phyloP scores from a whole-genome alignment of 2,113 vertebrate species.

The Lamprologus sp. region DNA sequence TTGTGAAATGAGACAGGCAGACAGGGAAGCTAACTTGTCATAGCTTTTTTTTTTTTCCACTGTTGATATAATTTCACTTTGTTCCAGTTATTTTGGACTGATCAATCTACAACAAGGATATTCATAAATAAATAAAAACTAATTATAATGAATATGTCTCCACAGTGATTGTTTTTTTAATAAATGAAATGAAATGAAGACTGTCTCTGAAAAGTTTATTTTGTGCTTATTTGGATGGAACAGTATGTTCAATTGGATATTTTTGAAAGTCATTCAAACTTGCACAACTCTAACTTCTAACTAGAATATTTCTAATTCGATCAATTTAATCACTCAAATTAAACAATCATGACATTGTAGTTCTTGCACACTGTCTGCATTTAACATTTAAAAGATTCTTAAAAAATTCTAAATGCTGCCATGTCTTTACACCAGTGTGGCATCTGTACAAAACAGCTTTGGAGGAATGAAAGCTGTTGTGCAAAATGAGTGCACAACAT shows the following conservation, averaged over 20 bases:
- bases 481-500: neutral
- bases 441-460: neutral
- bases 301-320: neutral
- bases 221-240: neutral
- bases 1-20: neutral
- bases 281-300: neutral
- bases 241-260: neutral
- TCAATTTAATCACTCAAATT: neutral
- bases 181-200: neutral
- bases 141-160: neutral
- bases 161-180: neutral
- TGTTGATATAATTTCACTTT: neutral
- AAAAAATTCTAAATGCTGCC: neutral
- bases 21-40: neutral
- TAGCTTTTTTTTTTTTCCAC: neutral
- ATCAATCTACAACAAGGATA: neutral
- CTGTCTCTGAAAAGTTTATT: neutral
- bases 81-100: neutral
- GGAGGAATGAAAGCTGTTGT: no score
- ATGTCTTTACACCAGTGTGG: neutral
- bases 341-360: neutral
- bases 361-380: neutral
- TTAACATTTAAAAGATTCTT: neutral
- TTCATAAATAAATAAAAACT: neutral
- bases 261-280: neutral